Base-by-base conservation (phyloP, 2,888 invertebrate genomes). In the Tinea semifulvella region DNA sequence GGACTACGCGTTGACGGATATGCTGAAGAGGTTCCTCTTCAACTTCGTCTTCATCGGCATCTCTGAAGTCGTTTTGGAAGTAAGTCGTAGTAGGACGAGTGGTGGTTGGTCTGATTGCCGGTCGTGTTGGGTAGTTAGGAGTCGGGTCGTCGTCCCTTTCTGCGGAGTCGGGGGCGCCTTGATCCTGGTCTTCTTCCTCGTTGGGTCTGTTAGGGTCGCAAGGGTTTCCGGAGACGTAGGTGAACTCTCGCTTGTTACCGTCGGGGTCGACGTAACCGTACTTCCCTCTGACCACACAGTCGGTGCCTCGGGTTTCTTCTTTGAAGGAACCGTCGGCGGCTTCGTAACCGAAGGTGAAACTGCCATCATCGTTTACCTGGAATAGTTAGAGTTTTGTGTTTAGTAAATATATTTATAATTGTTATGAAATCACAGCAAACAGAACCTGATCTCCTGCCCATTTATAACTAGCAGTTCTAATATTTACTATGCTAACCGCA, bases 241-340 rank as follows among this genome's bases (percentile, higher is more conserved):
- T 91, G 71, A 93, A 92, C 67, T 93, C 92, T 52, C 92, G 74
- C 59, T 91, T 91, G 73, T 92, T 91, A 53, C 93, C 93, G 50
- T 92, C 91, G 0, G 92, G 92, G 69, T 93, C 93, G 8, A 93
- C 81, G 75, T 93, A 93, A 16, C 93, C 93, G 67, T 93, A 93
- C 66, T 92, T 92, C 44, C 93, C 93, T 48, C 92, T 84, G 3
- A 92, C 92, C 0, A 93, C 91, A 65, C 92, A 93, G 70, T 93
- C 92, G 1, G 90, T 89, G 40, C 92, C 92, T 47, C 92, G 76
- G 2, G 92, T 92, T 66, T 93, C 92, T 60, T 93, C 92, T 60
- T 92, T 92, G 81, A 92, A 93, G 49, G 90, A 90, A 1, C 92
- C 92, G 58, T 92, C 92, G 8, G 91, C 92, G 1, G 91, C 89